Percentiles rank a stretch among this genome's conserved stretches.
Evolutionary conservation across 2,888 invertebrate species (phyloP).

Genomic region (Parnassius apollo): DNA sequence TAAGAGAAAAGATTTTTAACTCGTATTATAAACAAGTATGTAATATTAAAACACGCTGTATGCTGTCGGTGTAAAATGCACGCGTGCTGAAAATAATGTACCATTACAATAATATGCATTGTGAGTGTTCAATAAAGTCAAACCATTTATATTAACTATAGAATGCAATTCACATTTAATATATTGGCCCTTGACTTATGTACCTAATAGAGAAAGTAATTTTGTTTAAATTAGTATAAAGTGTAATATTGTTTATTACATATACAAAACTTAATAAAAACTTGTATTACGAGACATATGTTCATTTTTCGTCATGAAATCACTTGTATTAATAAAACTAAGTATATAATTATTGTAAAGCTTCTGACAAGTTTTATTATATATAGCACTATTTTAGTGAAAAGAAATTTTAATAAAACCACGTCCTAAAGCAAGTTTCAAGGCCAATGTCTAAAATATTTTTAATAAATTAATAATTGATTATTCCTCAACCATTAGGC

Average conservation of each 20-base stretch:
- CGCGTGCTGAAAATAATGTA: slow-evolving; percentile 61
- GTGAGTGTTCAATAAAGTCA: slow-evolving; percentile 9
- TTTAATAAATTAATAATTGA: slow-evolving; percentile 5
- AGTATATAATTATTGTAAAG: background rate
- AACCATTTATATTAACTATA: background rate
- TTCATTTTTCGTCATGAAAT: background rate
- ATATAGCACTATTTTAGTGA: slow-evolving; percentile 7
- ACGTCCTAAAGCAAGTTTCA: slow-evolving; percentile 17
- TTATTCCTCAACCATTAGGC: slow-evolving; percentile 12
- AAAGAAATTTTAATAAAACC: slow-evolving; percentile 10
- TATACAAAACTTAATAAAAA: slow-evolving; percentile 3
- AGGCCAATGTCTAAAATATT: slow-evolving; percentile 11
- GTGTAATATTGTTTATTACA: background rate
- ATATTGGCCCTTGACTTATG: background rate
- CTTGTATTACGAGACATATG: background rate
- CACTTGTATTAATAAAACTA: background rate
- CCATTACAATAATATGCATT: slow-evolving; percentile 7
- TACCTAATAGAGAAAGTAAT: slow-evolving; percentile 5
- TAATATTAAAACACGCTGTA: slow-evolving; percentile 69
- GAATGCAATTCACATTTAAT: background rate
- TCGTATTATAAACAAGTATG: slow-evolving; percentile 54
- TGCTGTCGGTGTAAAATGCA: slow-evolving; percentile 73
- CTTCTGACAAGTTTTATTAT: slow-evolving; percentile 13
- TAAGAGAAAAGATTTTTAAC: slow-evolving; percentile 61
- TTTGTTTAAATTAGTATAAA: slow-evolving; percentile 3